These are phyloP conservation scores for Danio choprae DNA, from an alignment of 2,797 vertebrate genomes.

Conservation along the genomic window DNA sequence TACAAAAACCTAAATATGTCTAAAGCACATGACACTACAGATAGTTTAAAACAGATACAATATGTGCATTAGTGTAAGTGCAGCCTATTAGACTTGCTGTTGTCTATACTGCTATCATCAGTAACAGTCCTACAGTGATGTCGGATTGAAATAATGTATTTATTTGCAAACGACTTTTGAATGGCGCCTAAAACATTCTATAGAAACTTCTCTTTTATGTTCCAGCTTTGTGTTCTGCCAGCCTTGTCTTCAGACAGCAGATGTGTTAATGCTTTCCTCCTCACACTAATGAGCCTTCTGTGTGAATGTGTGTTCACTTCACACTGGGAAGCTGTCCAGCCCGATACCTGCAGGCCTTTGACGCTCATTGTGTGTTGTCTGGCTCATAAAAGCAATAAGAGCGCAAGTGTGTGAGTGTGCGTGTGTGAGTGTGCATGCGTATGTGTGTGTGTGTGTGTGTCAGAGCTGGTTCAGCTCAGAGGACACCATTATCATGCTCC, in stretches of 20 bases:
- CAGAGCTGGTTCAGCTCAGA: conserved; percentile 64
- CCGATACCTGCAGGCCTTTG: conserved; percentile 15
- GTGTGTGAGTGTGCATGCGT: neutral
- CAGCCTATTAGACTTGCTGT: too few relatives aligned
- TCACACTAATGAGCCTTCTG: neutral
- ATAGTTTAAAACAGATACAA: too few relatives aligned
- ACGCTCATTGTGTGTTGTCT: conserved; percentile 20
- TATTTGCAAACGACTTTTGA: neutral
- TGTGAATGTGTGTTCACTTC: neutral
- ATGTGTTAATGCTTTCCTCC: neutral
- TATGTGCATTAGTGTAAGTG: too few relatives aligned
- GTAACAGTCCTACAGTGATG: neutral
- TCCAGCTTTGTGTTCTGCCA: neutral
- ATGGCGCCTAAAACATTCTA: neutral
- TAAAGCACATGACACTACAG: too few relatives aligned
- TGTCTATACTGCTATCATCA: too few relatives aligned
- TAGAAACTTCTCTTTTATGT: neutral
- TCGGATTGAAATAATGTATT: neutral
- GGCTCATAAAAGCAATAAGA: conserved; percentile 9
- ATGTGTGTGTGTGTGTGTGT: neutral
- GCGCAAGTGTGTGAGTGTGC: neutral
- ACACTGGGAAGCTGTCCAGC: conserved; percentile 2
- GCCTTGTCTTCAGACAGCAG: neutral
- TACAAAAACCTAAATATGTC: too few relatives aligned
- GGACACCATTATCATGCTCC: conserved; percentile 65